A percentile compares a stretch with the other conserved stretches of the same genome.
These are phyloP conservation scores for Meloidogyne chitwoodi DNA, from an alignment of 1,140 invertebrate genomes.

Conservation along the genomic window DNA sequence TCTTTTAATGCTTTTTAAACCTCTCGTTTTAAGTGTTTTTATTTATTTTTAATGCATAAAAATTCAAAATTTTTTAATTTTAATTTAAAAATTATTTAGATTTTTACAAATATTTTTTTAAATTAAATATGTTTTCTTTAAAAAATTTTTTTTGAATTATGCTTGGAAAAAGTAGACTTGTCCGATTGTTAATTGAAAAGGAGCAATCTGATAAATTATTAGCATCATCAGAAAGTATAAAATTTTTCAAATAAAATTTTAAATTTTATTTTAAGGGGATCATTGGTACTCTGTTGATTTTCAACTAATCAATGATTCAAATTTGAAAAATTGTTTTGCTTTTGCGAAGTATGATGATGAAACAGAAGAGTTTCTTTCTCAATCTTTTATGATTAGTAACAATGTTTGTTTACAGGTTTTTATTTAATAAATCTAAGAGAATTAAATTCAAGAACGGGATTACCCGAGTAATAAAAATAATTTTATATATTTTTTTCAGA, in stretches of 20 bases:
- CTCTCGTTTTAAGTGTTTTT: no score
- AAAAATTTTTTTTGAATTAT: slow-evolving; percentile 3
- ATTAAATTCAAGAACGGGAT: no score
- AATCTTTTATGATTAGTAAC: slow-evolving; percentile 64
- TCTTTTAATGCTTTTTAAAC: no score
- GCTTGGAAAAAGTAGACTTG: slow-evolving; percentile 3
- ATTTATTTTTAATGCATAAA: not conserved
- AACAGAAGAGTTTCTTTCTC: slow-evolving; percentile 70
- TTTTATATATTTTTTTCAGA: slow-evolving; percentile 65
- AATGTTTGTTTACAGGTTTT: slow-evolving; percentile 48
- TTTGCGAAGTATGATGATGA: slow-evolving; percentile 69
- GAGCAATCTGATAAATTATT: slow-evolving; percentile 18
- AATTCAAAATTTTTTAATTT: no score
- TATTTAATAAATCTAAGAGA: no score
- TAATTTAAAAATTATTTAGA: no score
- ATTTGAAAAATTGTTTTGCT: slow-evolving; percentile 66
- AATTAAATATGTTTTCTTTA: not conserved
- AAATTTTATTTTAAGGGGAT: not conserved
- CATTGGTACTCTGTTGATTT: slow-evolving; percentile 70
- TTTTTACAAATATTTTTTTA: not conserved
- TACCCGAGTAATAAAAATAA: no score
- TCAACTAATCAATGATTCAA: slow-evolving; percentile 57
- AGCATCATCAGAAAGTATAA: slow-evolving; percentile 4
- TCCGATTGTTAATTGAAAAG: slow-evolving; percentile 21
- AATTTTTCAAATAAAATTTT: not conserved